Evolutionary conservation across 2,113 vertebrate species (phyloP).

Genomic region (Eurypyga helias): DNA sequence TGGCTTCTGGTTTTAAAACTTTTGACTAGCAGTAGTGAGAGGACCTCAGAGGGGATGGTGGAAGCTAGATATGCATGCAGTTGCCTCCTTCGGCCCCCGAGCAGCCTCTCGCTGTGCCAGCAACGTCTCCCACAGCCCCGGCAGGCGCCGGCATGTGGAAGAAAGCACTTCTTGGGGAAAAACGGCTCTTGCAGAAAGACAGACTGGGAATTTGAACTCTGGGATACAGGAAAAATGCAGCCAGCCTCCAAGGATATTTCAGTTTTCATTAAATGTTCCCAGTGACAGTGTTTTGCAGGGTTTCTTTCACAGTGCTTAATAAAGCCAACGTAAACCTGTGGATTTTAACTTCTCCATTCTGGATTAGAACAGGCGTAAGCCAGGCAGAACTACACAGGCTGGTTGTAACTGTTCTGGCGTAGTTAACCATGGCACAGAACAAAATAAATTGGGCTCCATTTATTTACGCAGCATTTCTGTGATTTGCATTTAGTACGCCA

Average conservation of each 20-base stretch:
- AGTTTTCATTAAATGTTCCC: neutral
- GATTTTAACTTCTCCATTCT: neutral
- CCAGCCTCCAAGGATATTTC: neutral
- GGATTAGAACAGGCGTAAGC: neutral
- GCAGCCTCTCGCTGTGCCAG: neutral
- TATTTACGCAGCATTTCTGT: neutral
- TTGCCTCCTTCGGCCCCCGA: neutral
- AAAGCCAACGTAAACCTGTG: neutral
- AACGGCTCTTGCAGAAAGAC: neutral
- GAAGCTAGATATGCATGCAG: fast-evolving
- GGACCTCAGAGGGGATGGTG: fast-evolving
- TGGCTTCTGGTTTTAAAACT: fast-evolving
- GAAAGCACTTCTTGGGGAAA: fast-evolving
- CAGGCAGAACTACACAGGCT: neutral
- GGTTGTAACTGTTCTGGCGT: neutral
- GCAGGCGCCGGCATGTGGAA: neutral
- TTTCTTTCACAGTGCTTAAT: neutral
- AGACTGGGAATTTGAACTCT: neutral
- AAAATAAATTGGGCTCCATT: neutral
- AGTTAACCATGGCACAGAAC: neutral
- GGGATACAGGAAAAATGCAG: neutral
- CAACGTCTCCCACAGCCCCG: neutral
- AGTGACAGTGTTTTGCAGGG: neutral
- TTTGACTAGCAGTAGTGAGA: neutral
- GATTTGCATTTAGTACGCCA: neutral